Evolutionary conservation across 2,888 invertebrate species (phyloP), one percentile per base, ranked within the genome.

Genomic region (Copidosoma aretas): DNA sequence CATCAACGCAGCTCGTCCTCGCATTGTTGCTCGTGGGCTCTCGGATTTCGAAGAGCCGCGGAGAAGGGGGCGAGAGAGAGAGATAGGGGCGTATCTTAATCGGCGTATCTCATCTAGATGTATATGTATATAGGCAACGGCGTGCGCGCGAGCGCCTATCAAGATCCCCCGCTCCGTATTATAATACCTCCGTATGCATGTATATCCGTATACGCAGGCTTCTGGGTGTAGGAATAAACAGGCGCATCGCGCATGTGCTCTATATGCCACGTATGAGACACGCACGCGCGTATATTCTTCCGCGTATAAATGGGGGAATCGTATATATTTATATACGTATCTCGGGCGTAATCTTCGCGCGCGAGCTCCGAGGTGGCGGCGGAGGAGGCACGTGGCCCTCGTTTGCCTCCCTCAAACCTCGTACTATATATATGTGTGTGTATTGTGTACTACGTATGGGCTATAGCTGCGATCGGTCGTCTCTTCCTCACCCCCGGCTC

Each of bases 101-200:
- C 80, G 79, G 71, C 76, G 75, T 81, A 82, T 83, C 83, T 82
- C 80, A 83, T 82, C 82, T 79, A 81, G 82, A 83, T n/a, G n/a
- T n/a, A n/a, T n/a, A n/a, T n/a, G n/a, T n/a, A n/a, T n/a, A n/a
- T 82, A 79, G 75, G 73, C 71, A 22, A n/a, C 53, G 17, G 21
- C 17, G 21, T 17, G 64, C 21, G 74, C 74, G 74, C 73, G 43
- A 15, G 17, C 43, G 43, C 43, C 43, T 79, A 82, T 81, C 82
- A 79, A 81, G 82, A 83, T 82, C 77, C 77, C 78, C 76, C 76
- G 74, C 53, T 32, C 21, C 32, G 60, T 56, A 62, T 59, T 39
- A 57, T 67, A 57, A 61, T 51, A 43, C 60, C 49, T 19, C 43
- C 21, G 12, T 43, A 19, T 52, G 52, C 49, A n/a, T n/a, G n/a